Evolutionary conservation across 2,888 invertebrate genomes (phyloP).

Genomic region (Melanchra persicariae): DNA sequence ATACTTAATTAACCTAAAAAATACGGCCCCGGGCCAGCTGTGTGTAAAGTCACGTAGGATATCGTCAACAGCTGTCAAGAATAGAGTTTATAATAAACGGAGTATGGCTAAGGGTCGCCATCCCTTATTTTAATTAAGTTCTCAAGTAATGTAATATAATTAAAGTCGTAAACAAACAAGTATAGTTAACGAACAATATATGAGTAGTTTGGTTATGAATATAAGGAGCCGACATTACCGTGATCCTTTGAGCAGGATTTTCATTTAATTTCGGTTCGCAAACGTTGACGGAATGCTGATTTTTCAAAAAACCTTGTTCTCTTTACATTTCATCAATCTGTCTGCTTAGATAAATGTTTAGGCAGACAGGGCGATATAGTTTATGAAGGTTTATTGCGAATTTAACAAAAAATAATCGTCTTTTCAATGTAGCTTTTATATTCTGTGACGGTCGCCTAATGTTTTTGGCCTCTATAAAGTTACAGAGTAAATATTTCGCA

Average conservation of each 20-base stretch:
- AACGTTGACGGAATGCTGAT: constrained; percentile 28
- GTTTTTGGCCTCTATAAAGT: constrained; percentile 18
- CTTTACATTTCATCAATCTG: constrained; percentile 52
- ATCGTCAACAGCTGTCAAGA: constrained; percentile 74
- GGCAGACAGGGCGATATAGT: constrained; percentile 29
- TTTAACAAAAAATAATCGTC: constrained; percentile 50
- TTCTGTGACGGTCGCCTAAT: constrained; percentile 30
- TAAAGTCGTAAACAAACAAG: constrained; percentile 75
- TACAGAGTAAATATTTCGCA: constrained; percentile 45
- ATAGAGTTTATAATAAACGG: constrained; percentile 70
- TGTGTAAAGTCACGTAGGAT: constrained; percentile 62
- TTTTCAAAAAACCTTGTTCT: constrained; percentile 39
- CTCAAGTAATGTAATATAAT: constrained; percentile 73
- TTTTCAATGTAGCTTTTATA: constrained; percentile 18
- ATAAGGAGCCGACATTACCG: constrained; percentile 45
- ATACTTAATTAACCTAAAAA: constrained; percentile 66
- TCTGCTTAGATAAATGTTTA: constrained; percentile 47
- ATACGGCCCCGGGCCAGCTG: constrained; percentile 48
- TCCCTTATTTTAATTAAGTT: constrained; percentile 79
- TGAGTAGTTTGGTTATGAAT: constrained; percentile 70
- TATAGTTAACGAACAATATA: constrained; percentile 63
- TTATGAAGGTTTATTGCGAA: constrained; percentile 44
- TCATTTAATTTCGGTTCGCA: constrained; percentile 35
- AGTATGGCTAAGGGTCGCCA: constrained; percentile 66
- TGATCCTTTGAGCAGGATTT: constrained; percentile 31